Base-by-base conservation (phyloP, 1,140 invertebrate species). In the Gonatopus flavifemur region DNA sequence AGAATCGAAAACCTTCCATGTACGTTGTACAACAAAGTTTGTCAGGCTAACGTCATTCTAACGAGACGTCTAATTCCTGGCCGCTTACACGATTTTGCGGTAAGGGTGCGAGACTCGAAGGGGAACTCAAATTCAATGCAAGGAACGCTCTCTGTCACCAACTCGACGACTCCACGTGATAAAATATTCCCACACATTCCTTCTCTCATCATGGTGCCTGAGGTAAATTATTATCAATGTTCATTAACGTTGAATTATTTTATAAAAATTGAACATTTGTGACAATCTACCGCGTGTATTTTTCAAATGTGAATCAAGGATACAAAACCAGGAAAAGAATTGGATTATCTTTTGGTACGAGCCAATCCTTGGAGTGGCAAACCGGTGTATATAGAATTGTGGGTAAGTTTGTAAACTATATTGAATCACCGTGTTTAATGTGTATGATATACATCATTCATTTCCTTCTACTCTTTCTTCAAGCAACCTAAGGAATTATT, bases 121-220 rank as follows among this genome's bases (percentile, higher is more conserved):
- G 89, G 90, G 31, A 84, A 89, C 55, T 85, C 83, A 57, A 86
- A 87, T 49, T 84, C 83, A 37, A 86, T 91, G 68, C 83, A 87
- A 53, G 90, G 89, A 59, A 89, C 89, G 39, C 88, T 94, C 73
- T 86, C 86, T 24, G 89, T 88, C 36, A 92, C 90, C 20, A 89
- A 91, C 72, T 86, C 86, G 19, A 88, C 87, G 10, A 89, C 88
- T 40, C 86, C 87, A 18, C 80, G 86, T 57, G 86, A 88, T 66
- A 84, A 84, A 57, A 89, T 91, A 72, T 92, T 93, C 69, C 89
- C 90, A n/a, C 88, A 90, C 55, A 86, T 89, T 60, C 89, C 89
- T 7, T 83, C 84, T 20, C 84, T 92, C 45, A 84, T 93, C 55
- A 84, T 88, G 77, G 84, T 91, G 36, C 86, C 89, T 4, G 90